phyloP scores from a whole-genome alignment of 2,888 invertebrate species.

The Siphlonurus alternatus region DNA sequence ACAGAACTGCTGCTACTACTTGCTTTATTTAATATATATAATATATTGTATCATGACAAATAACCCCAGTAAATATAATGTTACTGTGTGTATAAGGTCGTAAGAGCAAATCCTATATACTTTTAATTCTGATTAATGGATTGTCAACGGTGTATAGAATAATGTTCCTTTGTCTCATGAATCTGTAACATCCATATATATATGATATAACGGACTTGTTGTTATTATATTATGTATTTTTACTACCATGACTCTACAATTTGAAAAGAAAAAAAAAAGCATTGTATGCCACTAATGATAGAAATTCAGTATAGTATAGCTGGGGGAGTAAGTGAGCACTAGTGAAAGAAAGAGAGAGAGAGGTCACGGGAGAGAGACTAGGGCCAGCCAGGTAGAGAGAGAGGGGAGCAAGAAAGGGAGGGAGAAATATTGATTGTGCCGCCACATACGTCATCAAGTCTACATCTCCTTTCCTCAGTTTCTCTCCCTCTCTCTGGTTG shows the following conservation, averaged over 20 bases:
- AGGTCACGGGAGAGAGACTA: neutral
- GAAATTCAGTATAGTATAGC: neutral
- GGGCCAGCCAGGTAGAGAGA: neutral
- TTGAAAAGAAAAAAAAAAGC: neutral
- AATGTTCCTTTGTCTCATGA: neutral
- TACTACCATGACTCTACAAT: neutral
- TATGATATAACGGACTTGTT: neutral
- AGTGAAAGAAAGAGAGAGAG: slow-evolving; percentile 1
- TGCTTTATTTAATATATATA: too few relatives aligned
- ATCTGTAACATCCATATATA: neutral
- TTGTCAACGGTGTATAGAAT: neutral
- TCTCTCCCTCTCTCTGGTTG: neutral
- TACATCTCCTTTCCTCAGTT: neutral
- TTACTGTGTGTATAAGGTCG: too few relatives aligned
- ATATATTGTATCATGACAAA: neutral
- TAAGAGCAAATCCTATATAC: too few relatives aligned
- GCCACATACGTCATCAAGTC: neutral
- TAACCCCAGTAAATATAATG: too few relatives aligned
- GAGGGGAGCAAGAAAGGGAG: neutral
- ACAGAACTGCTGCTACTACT: neutral
- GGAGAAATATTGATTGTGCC: neutral
- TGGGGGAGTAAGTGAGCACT: neutral
- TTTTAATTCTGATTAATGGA: neutral
- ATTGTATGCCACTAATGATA: neutral
- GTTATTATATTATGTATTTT: neutral